These are phyloP conservation scores for Hydropsyche tenuis DNA, from an alignment of 1,140 invertebrate genomes.

Conservation along the genomic window DNA sequence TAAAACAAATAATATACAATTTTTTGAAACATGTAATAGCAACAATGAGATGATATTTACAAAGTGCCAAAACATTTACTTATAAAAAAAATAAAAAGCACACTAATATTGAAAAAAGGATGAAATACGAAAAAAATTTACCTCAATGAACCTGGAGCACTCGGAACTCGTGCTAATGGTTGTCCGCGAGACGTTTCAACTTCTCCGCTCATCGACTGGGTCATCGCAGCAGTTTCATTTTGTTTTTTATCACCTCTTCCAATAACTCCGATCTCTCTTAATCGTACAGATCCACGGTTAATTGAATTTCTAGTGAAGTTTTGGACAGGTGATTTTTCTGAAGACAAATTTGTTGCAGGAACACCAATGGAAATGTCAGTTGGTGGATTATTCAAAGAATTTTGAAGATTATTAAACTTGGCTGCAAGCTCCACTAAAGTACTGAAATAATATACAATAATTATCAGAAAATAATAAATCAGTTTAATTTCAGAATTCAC, in stretches of 20 bases:
- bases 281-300: constrained; percentile 57
- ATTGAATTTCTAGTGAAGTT: constrained; percentile 50
- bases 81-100: neutral
- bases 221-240: constrained; percentile 54
- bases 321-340: constrained; percentile 34
- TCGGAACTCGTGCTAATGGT: constrained; percentile 72
- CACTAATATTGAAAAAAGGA: neutral
- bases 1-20: no score
- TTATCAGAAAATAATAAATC: neutral
- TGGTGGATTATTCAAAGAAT: constrained; percentile 32
- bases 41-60: neutral
- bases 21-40: no score
- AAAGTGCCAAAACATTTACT: neutral
- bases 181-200: constrained; percentile 55
- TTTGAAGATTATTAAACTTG: constrained; percentile 41
- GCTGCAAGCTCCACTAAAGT: constrained; percentile 43
- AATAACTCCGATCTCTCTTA: constrained; percentile 59
- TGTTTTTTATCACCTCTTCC: constrained; percentile 52
- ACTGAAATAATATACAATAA: constrained; percentile 27
- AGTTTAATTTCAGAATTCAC: no score
- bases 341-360: constrained; percentile 5
- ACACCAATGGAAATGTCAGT: constrained; percentile 10
- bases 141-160: constrained; percentile 68
- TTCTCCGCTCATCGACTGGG: constrained; percentile 56
- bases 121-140: constrained; percentile 41